Base-by-base conservation (phyloP, 2,797 vertebrate genomes). In the Tauraco hartlaubi region DNA sequence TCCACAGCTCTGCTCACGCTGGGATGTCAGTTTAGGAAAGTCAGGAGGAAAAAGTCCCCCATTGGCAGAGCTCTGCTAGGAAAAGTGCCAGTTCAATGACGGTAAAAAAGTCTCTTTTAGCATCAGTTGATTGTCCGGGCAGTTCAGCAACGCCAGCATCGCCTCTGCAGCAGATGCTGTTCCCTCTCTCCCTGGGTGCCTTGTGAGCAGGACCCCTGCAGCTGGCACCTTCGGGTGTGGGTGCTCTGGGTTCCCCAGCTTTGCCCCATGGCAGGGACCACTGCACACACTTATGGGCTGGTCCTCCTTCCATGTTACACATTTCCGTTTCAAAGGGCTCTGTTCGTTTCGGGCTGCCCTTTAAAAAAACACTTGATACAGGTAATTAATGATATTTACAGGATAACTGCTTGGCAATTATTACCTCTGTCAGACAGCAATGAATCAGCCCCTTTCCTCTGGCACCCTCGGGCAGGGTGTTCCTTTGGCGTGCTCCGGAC, bases 381-480 rank as follows among this genome's bases (percentile, higher is more conserved):
- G 74, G 94, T 92, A 95, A 95, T 95, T 95, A 96, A 94, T 96
- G 86, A 63, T 90, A 94, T 95, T 95, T 95, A 85, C 93, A 74
- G 90, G 93, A 83, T 73, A 96, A 94, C 63, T 84, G 87, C 85
- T 71, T 17, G 84, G 92, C 88, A 92, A 73, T 91, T 75, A 96
- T 97, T 93, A 84, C 85, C 93, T 61, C 59, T 72, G 79, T 80
- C 72, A 83, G 84, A 91, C 11, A 44, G 81, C 66, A n/a, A 75
- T 95, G 96, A 95, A 96, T 96, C 95, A 97, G 78, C 66, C 85
- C 94, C 82, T 22, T 82, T 25, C 71, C 49, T 12, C 66, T 8
- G 54, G 76, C 83, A 61, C 61, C 63, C 79, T 56, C 56, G 1
- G 15, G 71, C 85, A 95, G 92, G 71, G 72, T 85, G 91, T 86